Base-by-base conservation (phyloP, 2,113 vertebrate genomes). In the Acrocephalus kingi region DNA sequence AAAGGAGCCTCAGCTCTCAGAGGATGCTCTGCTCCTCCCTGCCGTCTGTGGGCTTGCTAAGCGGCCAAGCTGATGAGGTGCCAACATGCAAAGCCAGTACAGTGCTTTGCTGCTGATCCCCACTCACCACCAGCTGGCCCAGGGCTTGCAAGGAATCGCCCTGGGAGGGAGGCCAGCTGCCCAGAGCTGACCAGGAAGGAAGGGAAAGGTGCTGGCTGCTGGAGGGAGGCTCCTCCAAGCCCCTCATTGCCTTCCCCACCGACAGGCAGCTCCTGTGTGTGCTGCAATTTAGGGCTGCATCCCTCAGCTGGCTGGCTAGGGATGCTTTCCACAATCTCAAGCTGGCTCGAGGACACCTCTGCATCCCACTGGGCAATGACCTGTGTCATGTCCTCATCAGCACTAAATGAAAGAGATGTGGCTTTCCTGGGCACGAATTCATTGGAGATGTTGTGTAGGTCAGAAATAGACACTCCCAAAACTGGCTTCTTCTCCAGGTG, bases 221-320 rank as follows among this genome's bases (percentile, higher is more conserved):
- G 2, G 23, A 85, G 10, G 2, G 56, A 74, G n/a, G 12, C 8
- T 41, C 6, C 31, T 69, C 37, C 8, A 4, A 45, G 14, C 9
- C 15, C 2, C 16, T 48, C 0, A 0, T 11, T 56, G 31, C 21
- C 31, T 8, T 45, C n/a, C 41, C 27, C 16, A 30, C 0, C 0
- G 35, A 19, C 37, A 77, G 37, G 15, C 24, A 84, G 58, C 7
- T 54, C 63, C 67, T 9, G 0, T 22, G 46, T 63, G 3, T 46
- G 62, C 62, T 62, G 68, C 33, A 69, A 31, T 59, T 78, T 46
- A 35, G 61, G 43, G 76, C 52, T 85, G 64, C 51, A 58, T 25
- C 68, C 31, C n/a, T 71, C 77, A 64, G 37, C 49, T 87, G 33
- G 6, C 69, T 84, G 72, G 20, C 37, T 66, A 39, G 19, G 33